Evolutionary conservation across 2,888 invertebrate species (phyloP), one percentile per base, ranked within the genome.

Genomic region (Himalopsyche kuldschensis): DNA sequence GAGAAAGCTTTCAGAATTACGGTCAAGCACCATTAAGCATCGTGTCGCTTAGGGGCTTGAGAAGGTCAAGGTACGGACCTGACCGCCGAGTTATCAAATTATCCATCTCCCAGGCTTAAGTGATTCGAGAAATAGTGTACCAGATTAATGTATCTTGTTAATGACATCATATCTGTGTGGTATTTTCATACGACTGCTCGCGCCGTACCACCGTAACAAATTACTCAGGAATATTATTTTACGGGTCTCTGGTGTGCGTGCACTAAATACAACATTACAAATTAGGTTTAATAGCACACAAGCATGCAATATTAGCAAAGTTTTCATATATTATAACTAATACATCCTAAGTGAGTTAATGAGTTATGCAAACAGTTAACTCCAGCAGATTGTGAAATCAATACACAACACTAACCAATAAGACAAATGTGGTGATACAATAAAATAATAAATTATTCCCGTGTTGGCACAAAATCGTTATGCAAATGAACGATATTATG

Each of bases 141-240:
- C 31, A 30, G 30, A 75, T 75, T 31, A 75, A 75, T 75, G 30
- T 31, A n/a, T 27, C 32, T 75, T 32, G 75, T 32, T 31, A 75
- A 32, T 30, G 30, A 32, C 75, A 75, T n/a, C 20, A 32, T 75
- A 31, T 30, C 75, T 55, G 55, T 55, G 24, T 55, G 55, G 55
- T 75, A 31, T 31, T 31, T 32, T 30, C 30, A 32, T 31, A 75
- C 75, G 30, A 31, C n/a, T 30, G 32, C 32, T 30, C 75, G 75
- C 75, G 30, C 32, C 17, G 17, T 75, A 41, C 11, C 41, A 41
- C 41, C 41, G 75, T 32, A 32, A 27, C 75, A 75, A 75, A 75
- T 75, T 75, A 75, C 75, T 31, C 75, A 75, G 30, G 75, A 75
- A 75, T 32, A 75, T 75, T 75, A 75, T 75, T 75, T 75, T 75